Percentiles rank a stretch among this genome's conserved stretches.
Evolutionary conservation across 2,888 invertebrate genomes (phyloP).

Genomic region (Latheticus oryzae): DNA sequence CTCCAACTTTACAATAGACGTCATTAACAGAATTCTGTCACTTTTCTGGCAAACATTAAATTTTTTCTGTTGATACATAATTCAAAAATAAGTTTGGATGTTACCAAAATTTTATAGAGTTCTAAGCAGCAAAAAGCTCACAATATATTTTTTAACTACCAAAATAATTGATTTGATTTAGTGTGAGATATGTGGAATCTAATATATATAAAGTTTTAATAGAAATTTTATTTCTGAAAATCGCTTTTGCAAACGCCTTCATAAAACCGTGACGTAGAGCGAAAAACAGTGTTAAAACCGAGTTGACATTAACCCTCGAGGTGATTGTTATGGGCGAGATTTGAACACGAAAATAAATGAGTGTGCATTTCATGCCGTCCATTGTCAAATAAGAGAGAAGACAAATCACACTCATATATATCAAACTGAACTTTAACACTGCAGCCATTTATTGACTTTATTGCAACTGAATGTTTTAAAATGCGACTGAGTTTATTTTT

Average conservation of each 20-base stretch:
- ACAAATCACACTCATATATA: conserved; percentile 56
- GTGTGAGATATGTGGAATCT: too few relatives aligned
- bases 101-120: too few relatives aligned
- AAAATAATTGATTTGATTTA: too few relatives aligned
- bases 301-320: conserved; percentile 32
- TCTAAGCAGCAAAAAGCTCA: too few relatives aligned
- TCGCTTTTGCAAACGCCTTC: not conserved
- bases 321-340: conserved; percentile 40
- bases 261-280: conserved; percentile 4
- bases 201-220: too few relatives aligned
- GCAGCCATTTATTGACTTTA: conserved; percentile 48
- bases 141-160: too few relatives aligned
- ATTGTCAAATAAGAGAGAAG: conserved; percentile 53
- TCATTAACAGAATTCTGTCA: too few relatives aligned
- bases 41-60: too few relatives aligned
- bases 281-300: conserved; percentile 20
- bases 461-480: conserved; percentile 33
- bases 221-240: not conserved
- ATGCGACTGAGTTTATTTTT: conserved; percentile 22
- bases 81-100: too few relatives aligned
- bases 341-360: conserved; percentile 46
- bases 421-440: conserved; percentile 53
- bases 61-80: too few relatives aligned
- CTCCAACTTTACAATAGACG: too few relatives aligned
- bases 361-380: conserved; percentile 48